Evolutionary conservation across 92 coral and sea anemone species (phyloP), one percentile per base, ranked within the genome.

Genomic region (Epizoanthus rinbou): DNA sequence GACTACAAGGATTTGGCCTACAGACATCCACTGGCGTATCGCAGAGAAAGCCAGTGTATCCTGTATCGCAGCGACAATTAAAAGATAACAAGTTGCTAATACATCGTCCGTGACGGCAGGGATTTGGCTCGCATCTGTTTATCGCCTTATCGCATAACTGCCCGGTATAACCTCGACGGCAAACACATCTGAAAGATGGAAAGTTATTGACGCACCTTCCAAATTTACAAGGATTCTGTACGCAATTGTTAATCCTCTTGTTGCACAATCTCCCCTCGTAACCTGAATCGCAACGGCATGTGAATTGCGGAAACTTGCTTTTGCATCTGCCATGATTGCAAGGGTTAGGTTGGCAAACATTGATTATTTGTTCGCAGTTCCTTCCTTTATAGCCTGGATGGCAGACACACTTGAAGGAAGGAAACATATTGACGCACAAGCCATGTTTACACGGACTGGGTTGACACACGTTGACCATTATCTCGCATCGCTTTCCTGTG

Each of bases 391-490:
- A 92, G 43, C 97, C 92, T 8, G 85, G 86, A 57, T 87, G 76
- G 76, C 98, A 95, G 33, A 54, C 73, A 57, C 98, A 95, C 25
- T 74, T 69, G 66, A 88, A 89, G 15, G 93, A 84, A 23, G 67
- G 25, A 39, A 58, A 60, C 6, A 47, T 47, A 35, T 69, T 25
- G 11, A 87, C 52, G 57, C 98, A 93, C 69, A 79, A 28, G 6
- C 95, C 95, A 67, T 95, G 89, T 13, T 80, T 84, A 74, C 98
- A 94, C 2, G 95, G 96, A 76, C 84, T 91, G 35, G 95, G 87
- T 47, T n/a, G 37, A 68, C 98, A 94, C 39, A 43, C 39, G 86
- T 86, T 64, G 6, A 67, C n/a, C 22, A 60, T 86, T 47, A 59
- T 83, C 45, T 95, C 92, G 69, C 98, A 95, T 22, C 82, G 79